phyloP scores from a whole-genome alignment of 2,888 invertebrate genomes.

The Thera obeliscata region DNA sequence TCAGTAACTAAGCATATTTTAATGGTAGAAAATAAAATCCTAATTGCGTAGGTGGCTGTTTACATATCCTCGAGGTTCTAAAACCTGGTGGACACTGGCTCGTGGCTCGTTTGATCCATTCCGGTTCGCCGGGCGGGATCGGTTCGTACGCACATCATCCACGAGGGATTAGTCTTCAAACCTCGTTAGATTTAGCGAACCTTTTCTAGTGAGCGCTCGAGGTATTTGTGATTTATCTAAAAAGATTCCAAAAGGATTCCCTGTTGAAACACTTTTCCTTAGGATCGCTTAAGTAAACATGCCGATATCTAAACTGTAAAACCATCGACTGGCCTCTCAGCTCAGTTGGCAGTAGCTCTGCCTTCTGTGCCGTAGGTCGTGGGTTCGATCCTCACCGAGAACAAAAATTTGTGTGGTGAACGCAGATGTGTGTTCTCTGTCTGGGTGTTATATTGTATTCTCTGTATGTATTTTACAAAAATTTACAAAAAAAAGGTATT shows the following conservation, averaged over 20 bases:
- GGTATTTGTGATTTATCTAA: conserved; percentile 1
- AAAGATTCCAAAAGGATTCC: not conserved
- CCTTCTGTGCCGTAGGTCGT: too few species aligned
- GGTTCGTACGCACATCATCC: not conserved
- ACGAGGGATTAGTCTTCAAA: not conserved
- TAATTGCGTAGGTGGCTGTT: not conserved
- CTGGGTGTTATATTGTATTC: too few species aligned
- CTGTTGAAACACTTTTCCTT: not conserved
- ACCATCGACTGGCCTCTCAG: too few species aligned
- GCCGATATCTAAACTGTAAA: too few species aligned
- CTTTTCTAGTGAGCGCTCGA: not conserved
- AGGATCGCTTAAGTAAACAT: too few species aligned
- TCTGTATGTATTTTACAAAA: too few species aligned
- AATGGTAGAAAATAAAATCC: not conserved
- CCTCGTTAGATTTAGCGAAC: conserved; percentile 2
- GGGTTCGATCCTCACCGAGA: too few species aligned
- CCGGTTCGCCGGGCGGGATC: not conserved
- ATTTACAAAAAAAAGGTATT: too few species aligned
- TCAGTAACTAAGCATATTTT: not conserved
- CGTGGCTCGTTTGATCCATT: conserved; percentile 1
- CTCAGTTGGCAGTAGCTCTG: too few species aligned
- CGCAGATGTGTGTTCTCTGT: too few species aligned
- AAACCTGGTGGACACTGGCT: not conserved
- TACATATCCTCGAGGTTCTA: not conserved
- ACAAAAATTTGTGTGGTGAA: too few species aligned